Base-by-base conservation (phyloP, 2,888 invertebrate genomes). In the Octodonta nipae region DNA sequence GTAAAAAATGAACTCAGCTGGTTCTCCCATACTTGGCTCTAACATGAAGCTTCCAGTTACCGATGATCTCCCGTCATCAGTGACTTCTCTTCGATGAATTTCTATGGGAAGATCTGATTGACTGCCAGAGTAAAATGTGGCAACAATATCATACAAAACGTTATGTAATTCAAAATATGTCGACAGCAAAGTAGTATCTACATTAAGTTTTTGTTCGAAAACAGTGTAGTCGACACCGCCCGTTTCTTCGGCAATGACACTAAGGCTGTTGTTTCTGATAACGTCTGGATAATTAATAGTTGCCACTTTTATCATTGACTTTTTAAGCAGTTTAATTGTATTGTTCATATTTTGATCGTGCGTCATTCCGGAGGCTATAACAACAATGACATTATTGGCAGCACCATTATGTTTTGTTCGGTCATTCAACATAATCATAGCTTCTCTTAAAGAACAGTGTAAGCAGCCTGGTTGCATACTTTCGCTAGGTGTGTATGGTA, bases 281-380 rank as follows among this genome's bases (percentile, higher is more conserved):
- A 67, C 50, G n/a, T 56, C 55, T 1, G 72, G 70, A 47, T 69
- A 71, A 41, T 68, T 71, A 28, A 73, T 63, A 1, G 70, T 67
- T 1, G 67, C 65, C 11, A 72, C 60, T 37, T 61, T 60, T 3
- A 70, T 64, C 38, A 64, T 62, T 13, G 61, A 53, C 15, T 56
- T 55, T 16, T 55, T 56, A 1, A 66, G 56, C 32, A 65, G 60
- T n/a, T 60, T 59, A 12, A 61, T 45, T 2, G 65, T 46, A 26
- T 60, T 53, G n/a, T 56, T 52, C 22, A 64, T 43, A 38, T 68
- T 61, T 4, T 56, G 51, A 15, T 56, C 60, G 5, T 58, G 48
- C 24, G 60, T 57, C 55, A 68, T 68, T 7, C 72, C 72, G 3
- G 71, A 67, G 1, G 70, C 68, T 20, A 73, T 64, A 2, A 71